Conservation (phyloP, 2,113 vertebrate species). For the Vulpes vulpes region DNA sequence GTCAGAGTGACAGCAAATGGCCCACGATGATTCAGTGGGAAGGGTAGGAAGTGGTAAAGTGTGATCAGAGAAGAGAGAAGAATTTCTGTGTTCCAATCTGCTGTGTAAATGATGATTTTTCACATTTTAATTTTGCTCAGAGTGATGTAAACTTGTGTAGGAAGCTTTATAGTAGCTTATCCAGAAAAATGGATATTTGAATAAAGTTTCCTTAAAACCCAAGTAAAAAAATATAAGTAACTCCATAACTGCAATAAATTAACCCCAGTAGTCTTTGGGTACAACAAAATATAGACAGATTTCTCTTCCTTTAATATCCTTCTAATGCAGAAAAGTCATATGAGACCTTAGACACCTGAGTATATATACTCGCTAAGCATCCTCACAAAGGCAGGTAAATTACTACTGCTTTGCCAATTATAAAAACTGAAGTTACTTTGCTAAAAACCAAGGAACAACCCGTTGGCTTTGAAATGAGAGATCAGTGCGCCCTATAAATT, state of each 20-base stretch:
- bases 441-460: constrained; percentile 16
- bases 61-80: constrained; percentile 26
- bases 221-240: neutral
- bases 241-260: neutral
- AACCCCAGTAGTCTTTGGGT: neutral
- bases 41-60: neutral
- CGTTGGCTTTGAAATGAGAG: neutral
- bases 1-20: neutral
- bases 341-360: neutral
- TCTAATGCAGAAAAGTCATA: neutral
- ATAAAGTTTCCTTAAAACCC: constrained; percentile 19
- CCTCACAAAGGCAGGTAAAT: neutral
- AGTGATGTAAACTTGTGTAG: constrained; percentile 43
- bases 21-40: neutral
- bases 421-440: neutral
- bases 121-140: constrained; percentile 58
- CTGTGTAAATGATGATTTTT: constrained; percentile 48
- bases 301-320: neutral
- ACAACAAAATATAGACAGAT: neutral
- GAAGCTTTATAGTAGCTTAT: constrained; percentile 17
- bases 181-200: constrained; percentile 36
- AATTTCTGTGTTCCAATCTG: constrained; percentile 4
- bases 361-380: neutral
- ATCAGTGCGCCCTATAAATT: neutral
- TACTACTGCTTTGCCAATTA: neutral